These are phyloP conservation scores for Aphis craccivora DNA, from an alignment of 1,140 invertebrate genomes.

Conservation along the genomic window DNA sequence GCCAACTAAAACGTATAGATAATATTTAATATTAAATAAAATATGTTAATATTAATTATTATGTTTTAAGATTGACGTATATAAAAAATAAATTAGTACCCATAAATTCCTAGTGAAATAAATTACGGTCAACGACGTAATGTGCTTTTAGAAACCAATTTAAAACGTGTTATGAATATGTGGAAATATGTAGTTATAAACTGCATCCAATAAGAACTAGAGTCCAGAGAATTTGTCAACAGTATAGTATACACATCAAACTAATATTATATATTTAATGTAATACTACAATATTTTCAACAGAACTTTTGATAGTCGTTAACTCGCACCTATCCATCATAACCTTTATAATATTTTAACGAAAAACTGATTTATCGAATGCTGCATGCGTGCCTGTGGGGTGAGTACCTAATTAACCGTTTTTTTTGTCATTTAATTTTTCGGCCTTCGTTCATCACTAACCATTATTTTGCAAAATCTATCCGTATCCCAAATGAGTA, in stretches of 20 bases:
- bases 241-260: not conserved
- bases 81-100: too few relatives aligned
- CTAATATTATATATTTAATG: not conserved
- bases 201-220: not conserved
- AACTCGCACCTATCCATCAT: not conserved
- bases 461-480: not conserved
- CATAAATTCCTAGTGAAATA: not conserved
- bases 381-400: constrained; percentile 28
- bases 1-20: not conserved
- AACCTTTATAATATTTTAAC: not conserved
- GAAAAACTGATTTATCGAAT: not conserved
- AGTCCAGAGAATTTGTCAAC: not conserved
- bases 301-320: not conserved
- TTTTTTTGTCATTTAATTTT: not conserved
- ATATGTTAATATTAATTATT: not conserved
- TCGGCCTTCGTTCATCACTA: not conserved
- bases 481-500: constrained; percentile 20
- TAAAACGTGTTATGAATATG: not conserved
- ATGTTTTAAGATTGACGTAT: not conserved
- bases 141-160: not conserved
- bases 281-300: not conserved
- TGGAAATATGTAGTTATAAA: not conserved
- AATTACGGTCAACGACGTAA: not conserved
- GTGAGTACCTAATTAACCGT: constrained; percentile 26
- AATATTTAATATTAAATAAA: not conserved